Percentiles rank a stretch among this genome's conserved stretches.
These are phyloP conservation scores for Watsonalla cultraria DNA, from an alignment of 2,888 invertebrate species.

Conservation along the genomic window DNA sequence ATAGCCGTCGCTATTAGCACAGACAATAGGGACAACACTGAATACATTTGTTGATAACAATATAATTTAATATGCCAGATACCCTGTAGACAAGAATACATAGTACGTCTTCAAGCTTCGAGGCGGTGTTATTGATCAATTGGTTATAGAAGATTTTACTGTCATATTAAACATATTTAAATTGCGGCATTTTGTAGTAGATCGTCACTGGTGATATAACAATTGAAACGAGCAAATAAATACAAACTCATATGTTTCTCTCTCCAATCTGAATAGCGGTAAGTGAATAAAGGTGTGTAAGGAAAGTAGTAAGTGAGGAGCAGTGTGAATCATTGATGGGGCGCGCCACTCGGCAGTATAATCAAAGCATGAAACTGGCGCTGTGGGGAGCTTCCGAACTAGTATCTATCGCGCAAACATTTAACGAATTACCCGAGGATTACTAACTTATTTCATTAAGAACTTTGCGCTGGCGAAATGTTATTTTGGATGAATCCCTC, in stretches of 20 bases:
- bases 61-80: too few relatives aligned
- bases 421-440: conserved; percentile 65
- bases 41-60: too few relatives aligned
- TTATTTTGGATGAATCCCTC: conserved; percentile 62
- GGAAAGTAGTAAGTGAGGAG: neutral
- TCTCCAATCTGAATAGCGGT: neutral
- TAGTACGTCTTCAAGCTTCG: too few relatives aligned
- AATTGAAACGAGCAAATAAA: neutral
- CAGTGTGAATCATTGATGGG: conserved; percentile 26
- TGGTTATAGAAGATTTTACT: too few relatives aligned
- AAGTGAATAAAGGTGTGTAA: neutral
- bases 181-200: too few relatives aligned
- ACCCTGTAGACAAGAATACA: too few relatives aligned
- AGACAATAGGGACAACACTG: too few relatives aligned
- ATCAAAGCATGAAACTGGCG: conserved; percentile 34
- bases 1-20: too few relatives aligned
- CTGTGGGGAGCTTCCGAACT: conserved; percentile 34
- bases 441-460: conserved; percentile 70
- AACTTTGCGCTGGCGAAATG: conserved; percentile 57
- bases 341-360: conserved; percentile 15
- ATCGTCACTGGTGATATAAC: too few relatives aligned
- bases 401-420: conserved; percentile 56
- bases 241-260: neutral
- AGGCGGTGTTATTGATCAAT: too few relatives aligned
- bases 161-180: too few relatives aligned